Evolutionary conservation across 2,113 vertebrate genomes (phyloP).

Genomic region (Oryzias curvinotus): DNA sequence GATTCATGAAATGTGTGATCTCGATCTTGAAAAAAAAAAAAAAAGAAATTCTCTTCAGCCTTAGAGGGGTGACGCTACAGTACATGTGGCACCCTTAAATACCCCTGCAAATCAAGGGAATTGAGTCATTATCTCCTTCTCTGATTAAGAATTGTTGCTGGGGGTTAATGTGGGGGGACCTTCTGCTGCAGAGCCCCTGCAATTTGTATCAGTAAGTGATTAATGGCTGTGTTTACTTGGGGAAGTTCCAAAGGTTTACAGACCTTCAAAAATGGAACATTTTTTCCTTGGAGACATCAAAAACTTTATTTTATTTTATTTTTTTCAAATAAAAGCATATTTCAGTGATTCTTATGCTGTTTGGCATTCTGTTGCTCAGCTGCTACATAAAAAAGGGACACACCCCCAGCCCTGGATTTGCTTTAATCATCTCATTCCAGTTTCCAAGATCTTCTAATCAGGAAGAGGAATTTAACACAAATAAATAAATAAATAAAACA

Average conservation of each 20-base stretch:
- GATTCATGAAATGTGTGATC: slow-evolving; percentile 16
- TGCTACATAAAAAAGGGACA: not conserved
- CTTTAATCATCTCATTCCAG: slow-evolving; percentile 40
- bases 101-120: slow-evolving; percentile 23
- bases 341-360: not conserved
- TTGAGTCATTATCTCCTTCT: slow-evolving; percentile 31
- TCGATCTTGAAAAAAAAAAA: slow-evolving; percentile 30
- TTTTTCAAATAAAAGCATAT: not conserved
- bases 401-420: not conserved
- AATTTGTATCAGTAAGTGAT: slow-evolving; percentile 34
- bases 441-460: no score
- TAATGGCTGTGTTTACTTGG: slow-evolving; percentile 38
- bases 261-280: slow-evolving; percentile 2
- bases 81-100: no score
- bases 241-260: slow-evolving; percentile 19
- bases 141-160: slow-evolving; percentile 37
- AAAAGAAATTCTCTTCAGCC: slow-evolving; percentile 17
- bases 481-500: no score
- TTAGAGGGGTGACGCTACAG: no score
- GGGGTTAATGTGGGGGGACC: slow-evolving; percentile 15
- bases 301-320: no score
- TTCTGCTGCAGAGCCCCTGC: slow-evolving; percentile 6
- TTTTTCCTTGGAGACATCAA: slow-evolving; percentile 2
- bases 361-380: slow-evolving; percentile 5
- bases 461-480: no score